These are phyloP conservation scores for Octodon degus DNA, from an alignment of 2,113 vertebrate species.

Conservation along the genomic window DNA sequence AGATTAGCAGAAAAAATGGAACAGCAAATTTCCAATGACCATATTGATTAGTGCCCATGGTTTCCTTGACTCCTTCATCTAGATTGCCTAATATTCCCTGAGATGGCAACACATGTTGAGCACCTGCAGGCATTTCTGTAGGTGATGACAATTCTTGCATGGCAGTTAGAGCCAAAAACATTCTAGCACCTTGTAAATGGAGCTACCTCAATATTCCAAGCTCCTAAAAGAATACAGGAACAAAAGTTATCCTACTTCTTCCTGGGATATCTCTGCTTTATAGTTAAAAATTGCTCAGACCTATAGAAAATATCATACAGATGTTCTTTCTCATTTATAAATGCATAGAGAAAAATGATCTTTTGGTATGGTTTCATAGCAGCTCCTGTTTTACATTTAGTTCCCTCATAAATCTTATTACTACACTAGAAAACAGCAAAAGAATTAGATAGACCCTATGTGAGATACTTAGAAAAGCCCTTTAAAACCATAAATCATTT, in stretches of 20 bases:
- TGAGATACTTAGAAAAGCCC: background rate
- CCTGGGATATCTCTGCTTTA: background rate
- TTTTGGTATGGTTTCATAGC: background rate
- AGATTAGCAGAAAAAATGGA: conserved; percentile 21
- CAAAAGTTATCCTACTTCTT: background rate
- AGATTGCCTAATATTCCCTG: background rate
- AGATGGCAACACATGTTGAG: background rate
- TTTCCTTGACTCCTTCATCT: background rate
- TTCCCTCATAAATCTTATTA: conserved; percentile 36
- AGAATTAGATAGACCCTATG: background rate
- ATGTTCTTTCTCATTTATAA: background rate
- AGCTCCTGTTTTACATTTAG: conserved; percentile 7
- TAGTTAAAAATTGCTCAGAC: background rate
- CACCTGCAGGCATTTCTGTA: conserved; percentile 21
- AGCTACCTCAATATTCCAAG: conserved; percentile 6
- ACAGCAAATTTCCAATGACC: conserved; percentile 37
- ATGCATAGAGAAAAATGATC: background rate
- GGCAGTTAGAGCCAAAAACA: background rate
- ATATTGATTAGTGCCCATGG: conserved; percentile 11
- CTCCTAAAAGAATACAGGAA: background rate
- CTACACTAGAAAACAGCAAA: background rate
- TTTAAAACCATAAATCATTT: background rate
- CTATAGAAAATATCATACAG: background rate
- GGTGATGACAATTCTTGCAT: conserved; percentile 27
- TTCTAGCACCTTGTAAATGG: background rate